Percentiles rank a stretch among this genome's conserved stretches.
Evolutionary conservation across 2,113 vertebrate genomes (phyloP).

Genomic region (Semnornis frantzii): DNA sequence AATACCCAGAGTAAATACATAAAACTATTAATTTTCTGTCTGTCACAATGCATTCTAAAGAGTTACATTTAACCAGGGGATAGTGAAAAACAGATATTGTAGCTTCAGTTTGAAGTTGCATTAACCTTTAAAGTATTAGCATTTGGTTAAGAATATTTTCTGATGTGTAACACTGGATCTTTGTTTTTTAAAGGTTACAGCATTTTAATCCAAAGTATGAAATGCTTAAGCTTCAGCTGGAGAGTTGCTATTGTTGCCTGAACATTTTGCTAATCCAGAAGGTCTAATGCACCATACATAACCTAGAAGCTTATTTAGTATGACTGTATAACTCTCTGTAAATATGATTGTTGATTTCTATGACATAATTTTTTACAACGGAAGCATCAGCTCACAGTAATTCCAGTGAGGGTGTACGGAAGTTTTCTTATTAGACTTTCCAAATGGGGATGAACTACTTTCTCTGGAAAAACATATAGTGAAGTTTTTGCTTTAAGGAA

Average conservation of each 20-base stretch:
- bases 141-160: constrained; percentile 57
- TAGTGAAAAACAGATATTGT: constrained; percentile 35
- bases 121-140: constrained; percentile 55
- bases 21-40: constrained; percentile 58
- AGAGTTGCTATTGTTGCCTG: constrained; percentile 66
- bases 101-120: constrained; percentile 60
- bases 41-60: constrained; percentile 65
- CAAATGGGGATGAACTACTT: constrained; percentile 75
- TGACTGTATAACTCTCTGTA: constrained; percentile 66
- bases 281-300: constrained; percentile 67
- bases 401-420: constrained; percentile 52
- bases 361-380: constrained; percentile 62
- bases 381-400: constrained; percentile 52
- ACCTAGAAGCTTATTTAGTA: constrained; percentile 63
- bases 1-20: constrained; percentile 41
- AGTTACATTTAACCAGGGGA: constrained; percentile 47
- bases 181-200: constrained; percentile 59
- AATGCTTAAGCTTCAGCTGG: constrained; percentile 63
- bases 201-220: constrained; percentile 67
- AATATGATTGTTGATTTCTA: constrained; percentile 61
- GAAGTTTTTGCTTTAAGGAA: constrained; percentile 68
- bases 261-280: constrained; percentile 70
- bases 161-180: constrained; percentile 58
- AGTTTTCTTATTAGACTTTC: constrained; percentile 72
- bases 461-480: constrained; percentile 60